A percentile compares a stretch with the other conserved stretches of the same genome.
These are phyloP conservation scores for Narcine bancroftii DNA, from an alignment of 2,113 vertebrate genomes.

Conservation along the genomic window DNA sequence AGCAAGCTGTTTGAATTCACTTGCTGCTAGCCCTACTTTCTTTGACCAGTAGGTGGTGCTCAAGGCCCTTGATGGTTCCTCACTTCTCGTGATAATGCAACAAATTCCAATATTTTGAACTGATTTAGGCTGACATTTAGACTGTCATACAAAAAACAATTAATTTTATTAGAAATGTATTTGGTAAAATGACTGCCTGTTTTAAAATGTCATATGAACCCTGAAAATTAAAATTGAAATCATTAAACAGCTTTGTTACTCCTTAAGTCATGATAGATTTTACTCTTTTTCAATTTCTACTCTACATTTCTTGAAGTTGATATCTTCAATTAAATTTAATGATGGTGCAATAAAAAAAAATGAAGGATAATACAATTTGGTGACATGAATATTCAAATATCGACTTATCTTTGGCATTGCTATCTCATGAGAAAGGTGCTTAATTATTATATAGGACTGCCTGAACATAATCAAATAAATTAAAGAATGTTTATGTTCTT, in stretches of 20 bases:
- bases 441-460: conserved; percentile 54
- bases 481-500: conserved; percentile 46
- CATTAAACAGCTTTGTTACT: not conserved
- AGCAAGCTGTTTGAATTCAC: not conserved
- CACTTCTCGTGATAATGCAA: not conserved
- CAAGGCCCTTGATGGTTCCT: not conserved
- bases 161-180: conserved; percentile 13
- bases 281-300: conserved; percentile 3
- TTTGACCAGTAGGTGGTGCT: not conserved
- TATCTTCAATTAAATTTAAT: conserved; percentile 55
- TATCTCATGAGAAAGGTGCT: conserved; percentile 49
- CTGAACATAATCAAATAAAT: conserved; percentile 48
- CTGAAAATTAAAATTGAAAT: conserved; percentile 31
- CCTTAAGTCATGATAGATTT: conserved; percentile 14
- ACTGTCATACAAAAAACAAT: conserved; percentile 1
- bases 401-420: conserved; percentile 52
- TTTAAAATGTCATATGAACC: not conserved
- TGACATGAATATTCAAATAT: conserved; percentile 52
- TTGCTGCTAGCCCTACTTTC: not conserved
- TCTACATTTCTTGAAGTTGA: conserved; percentile 49
- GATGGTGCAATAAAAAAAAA: conserved; percentile 50
- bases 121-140: not conserved
- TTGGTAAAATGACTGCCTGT: not conserved
- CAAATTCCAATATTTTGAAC: not conserved
- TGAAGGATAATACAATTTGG: conserved; percentile 57